Evolutionary conservation across 2,888 invertebrate genomes (phyloP), one percentile per base, ranked within the genome.

Genomic region (Coelopa pilipes): DNA sequence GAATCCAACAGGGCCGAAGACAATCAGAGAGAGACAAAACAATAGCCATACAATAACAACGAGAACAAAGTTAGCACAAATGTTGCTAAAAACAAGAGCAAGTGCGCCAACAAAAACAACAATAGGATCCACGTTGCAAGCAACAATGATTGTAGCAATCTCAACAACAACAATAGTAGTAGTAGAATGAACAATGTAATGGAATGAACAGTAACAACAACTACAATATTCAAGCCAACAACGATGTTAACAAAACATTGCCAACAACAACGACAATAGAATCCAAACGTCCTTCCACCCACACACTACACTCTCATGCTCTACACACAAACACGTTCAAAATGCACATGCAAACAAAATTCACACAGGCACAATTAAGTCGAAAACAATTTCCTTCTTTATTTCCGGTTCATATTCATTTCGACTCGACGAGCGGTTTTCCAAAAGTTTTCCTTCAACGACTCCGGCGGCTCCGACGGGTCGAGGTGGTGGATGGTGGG

Each of bases 351-450:
- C n/a, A n/a, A n/a, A n/a, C n/a, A n/a, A n/a, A n/a, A n/a, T n/a
- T n/a, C 47, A 65, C n/a, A 65, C 55, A 46, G 55, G 65, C 71
- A 71, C 71, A 71, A 71, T 71, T 71, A 71, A 71, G 63, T 71
- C 55, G 63, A 65, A 65, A 65, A 71, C 71, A 71, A 71, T 71
- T 71, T 71, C 65, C 71, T 71, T 65, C 71, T 71, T 65, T 21
- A 71, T 71, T 71, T 71, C 63, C 71, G 71, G 46, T 63, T 65
- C 71, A 71, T 71, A 71, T 71, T 71, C 71, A 65, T 65, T 71
- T 65, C 71, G 53, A 65, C 45, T 63, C 63, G 55, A 71, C 65
- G 49, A 71, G 63, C 53, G 65, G 55, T 71, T 71, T 65, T 71
- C 71, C 71, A 46, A 71, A 70, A 70, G 60, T 60, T 70, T 70